Percentiles rank a stretch among this genome's conserved stretches.
phyloP scores from a whole-genome alignment of 37 sponge, comb jelly and placozoan genomes.

The Halichondria panicea region DNA sequence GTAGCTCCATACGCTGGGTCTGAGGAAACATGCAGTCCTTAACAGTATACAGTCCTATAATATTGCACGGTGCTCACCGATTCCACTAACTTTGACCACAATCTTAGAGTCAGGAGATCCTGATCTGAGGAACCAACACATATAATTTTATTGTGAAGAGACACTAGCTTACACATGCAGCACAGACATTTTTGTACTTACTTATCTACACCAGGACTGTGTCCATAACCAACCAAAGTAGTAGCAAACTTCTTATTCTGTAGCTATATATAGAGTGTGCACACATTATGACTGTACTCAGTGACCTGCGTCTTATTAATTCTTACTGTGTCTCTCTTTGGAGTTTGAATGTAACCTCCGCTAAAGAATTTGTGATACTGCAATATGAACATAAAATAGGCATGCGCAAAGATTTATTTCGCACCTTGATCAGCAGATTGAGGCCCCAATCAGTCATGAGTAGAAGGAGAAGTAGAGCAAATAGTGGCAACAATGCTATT shows the following conservation, averaged over 20 bases:
- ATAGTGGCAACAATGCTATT: slow-evolving; percentile 11
- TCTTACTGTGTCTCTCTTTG: no score
- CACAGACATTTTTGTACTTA: no score
- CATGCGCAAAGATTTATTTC: background rate
- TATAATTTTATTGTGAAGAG: background rate
- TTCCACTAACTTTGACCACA: slow-evolving; percentile 39
- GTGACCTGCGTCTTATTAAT: no score
- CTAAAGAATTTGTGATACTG: slow-evolving; percentile 67
- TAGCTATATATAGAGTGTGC: no score
- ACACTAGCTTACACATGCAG: background rate
- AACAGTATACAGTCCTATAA: no score
- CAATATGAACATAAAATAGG: background rate
- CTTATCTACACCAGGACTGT: slow-evolving; percentile 46
- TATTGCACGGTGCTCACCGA: slow-evolving; percentile 21
- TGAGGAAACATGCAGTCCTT: no score
- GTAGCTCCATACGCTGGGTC: slow-evolving; percentile 80
- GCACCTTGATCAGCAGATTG: slow-evolving; percentile 44
- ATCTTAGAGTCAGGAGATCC: slow-evolving; percentile 23
- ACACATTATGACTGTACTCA: no score
- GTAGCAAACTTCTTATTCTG: slow-evolving; percentile 48
- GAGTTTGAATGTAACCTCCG: no score
- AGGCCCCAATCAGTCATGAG: slow-evolving; percentile 24
- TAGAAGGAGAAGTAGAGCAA: slow-evolving; percentile 30
- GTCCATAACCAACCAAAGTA: slow-evolving; percentile 50
- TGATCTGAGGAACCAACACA: no score